Base-by-base conservation (phyloP, 2,113 vertebrate genomes). In the Salvelinus alpinus region DNA sequence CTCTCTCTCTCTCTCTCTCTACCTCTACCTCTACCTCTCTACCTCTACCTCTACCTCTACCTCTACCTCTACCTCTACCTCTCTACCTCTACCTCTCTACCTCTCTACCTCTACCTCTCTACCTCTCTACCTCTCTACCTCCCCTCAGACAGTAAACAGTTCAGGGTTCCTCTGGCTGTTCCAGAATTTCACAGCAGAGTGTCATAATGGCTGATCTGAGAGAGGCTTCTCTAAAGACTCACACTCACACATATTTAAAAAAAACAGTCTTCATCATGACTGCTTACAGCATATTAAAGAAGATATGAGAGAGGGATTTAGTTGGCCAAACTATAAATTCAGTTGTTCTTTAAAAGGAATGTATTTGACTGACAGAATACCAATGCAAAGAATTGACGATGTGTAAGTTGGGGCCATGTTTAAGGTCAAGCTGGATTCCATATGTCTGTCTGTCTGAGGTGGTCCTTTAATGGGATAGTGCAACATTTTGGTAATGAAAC, bases 121-220 rank as follows among this genome's bases (percentile, higher is more conserved):
- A 24, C 73, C 57, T 78, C 74, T 69, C 72, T 65, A 27, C 16
- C 34, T 5, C 1, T 8, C 62, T 78, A 51, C 70, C 25, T 65
- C 75, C 1, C n/a, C 71, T 82, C 87, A 87, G 85, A 87, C 76
- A 83, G 87, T 79, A 86, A 88, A 87, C 74, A 76, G 76, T 75
- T 80, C n/a, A 77, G 80, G 72, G 74, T 76, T 81, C 78, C 73
- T 59, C 77, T 47, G 75, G 81, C 82, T 76, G 77, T 64, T 85
- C 82, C 81, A 86, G 84, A 89, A 90, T 88, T 79, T 90, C 81
- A 81, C 87, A 87, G 84, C 25, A 27, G 70, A 85, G 85, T 87
- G 89, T 86, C 85, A 82, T 48, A 34, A 82, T 79, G 84, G 81
- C 84, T 44, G 74, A 82, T 71, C 79, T 77, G 80, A 87, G 85